phyloP scores from a whole-genome alignment of 2,797 vertebrate genomes.

The Sebastes steindachneri region DNA sequence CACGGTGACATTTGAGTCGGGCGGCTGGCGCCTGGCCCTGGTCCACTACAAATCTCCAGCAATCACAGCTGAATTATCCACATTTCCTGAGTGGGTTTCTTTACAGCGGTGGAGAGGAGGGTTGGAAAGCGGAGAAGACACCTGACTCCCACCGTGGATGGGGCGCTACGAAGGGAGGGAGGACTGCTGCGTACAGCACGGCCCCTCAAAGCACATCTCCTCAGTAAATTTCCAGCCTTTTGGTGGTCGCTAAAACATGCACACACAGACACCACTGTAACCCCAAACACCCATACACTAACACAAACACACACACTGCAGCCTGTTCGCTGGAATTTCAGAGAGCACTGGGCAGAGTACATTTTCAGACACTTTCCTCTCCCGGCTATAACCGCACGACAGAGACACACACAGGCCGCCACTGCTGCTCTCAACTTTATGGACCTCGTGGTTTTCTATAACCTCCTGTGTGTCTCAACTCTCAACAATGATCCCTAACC shows the following conservation, averaged over 20 bases:
- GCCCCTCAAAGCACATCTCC: conserved; percentile 56
- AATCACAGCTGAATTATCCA: conserved; percentile 77
- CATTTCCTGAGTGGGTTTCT: conserved; percentile 74
- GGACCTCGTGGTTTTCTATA: conserved; percentile 34
- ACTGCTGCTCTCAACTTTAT: conserved; percentile 32
- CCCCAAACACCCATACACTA: conserved; percentile 59
- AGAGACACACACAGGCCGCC: conserved; percentile 53
- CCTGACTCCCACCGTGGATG: conserved; percentile 53
- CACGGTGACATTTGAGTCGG: conserved; percentile 63
- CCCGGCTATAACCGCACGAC: conserved; percentile 44
- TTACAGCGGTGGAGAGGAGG: conserved; percentile 55
- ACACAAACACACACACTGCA: conserved; percentile 58
- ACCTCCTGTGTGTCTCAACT: conserved; percentile 38
- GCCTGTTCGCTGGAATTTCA: conserved; percentile 69
- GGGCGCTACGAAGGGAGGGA: conserved; percentile 20
- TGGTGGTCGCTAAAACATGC: conserved; percentile 75
- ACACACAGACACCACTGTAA: conserved; percentile 67
- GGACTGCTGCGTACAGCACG: conserved; percentile 25
- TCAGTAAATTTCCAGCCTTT: conserved; percentile 87
- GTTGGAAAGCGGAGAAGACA: conserved; percentile 64
- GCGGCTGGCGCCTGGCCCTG: conserved; percentile 63
- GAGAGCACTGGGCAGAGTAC: conserved; percentile 44
- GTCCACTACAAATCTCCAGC: conserved; percentile 76
- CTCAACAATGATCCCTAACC: conserved; percentile 44
- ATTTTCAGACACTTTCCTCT: conserved; percentile 63